These are phyloP conservation scores for Pogonocherus hispidulus DNA, from an alignment of 2,888 invertebrate genomes.

Conservation along the genomic window DNA sequence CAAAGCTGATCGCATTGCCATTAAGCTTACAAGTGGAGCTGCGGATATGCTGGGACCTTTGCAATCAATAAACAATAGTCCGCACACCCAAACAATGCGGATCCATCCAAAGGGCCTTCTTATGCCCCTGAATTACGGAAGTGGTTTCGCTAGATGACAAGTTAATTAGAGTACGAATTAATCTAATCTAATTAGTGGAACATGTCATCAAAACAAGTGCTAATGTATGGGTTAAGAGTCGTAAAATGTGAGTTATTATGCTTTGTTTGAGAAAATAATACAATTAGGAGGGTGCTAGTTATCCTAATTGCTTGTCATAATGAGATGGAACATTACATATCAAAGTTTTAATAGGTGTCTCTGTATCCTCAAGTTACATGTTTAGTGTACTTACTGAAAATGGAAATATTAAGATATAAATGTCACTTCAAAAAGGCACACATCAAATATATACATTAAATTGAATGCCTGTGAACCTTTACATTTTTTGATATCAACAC, in stretches of 20 bases:
- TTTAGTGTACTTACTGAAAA: no score
- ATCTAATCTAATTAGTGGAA: conserved; percentile 5
- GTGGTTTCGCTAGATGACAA: background rate
- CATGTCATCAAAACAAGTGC: background rate
- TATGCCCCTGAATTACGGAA: conserved; percentile 1
- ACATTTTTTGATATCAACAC: no score
- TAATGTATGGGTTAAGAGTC: background rate
- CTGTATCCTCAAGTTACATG: background rate
- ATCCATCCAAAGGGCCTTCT: background rate
- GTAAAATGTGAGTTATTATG: background rate
- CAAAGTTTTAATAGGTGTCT: background rate
- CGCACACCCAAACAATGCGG: background rate
- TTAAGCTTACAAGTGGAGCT: background rate
- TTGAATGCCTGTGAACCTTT: no score
- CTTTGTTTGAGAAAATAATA: background rate
- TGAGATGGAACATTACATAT: background rate
- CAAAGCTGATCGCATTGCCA: background rate
- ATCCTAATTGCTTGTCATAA: background rate
- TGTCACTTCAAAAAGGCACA: no score
- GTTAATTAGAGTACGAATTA: conserved; percentile 8
- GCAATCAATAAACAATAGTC: background rate
- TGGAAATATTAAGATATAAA: no score
- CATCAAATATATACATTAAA: no score
- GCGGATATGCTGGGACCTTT: background rate
- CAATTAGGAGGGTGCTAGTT: background rate